Evolutionary conservation across 1,140 invertebrate genomes (phyloP).

Genomic region (Papilio polytes): DNA sequence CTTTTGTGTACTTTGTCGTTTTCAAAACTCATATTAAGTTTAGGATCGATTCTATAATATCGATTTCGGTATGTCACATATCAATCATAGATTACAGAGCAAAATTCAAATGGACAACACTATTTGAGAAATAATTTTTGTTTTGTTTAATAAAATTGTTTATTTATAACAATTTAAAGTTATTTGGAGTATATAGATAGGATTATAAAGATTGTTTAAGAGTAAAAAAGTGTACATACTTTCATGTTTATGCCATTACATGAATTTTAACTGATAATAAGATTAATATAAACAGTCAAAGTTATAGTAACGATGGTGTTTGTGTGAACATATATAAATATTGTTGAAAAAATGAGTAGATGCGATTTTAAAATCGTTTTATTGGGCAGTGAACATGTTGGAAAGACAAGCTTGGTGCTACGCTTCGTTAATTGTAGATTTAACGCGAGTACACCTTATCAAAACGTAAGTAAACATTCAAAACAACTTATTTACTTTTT

Average conservation of each 20-base stretch:
- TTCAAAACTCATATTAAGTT: background rate
- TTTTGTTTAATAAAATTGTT: constrained; percentile 5
- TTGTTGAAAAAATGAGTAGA: constrained; percentile 61
- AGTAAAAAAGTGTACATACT: background rate
- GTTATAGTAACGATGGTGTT: background rate
- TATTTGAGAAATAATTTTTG: background rate
- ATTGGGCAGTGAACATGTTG: constrained; percentile 78
- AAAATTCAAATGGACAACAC: background rate
- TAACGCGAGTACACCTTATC: constrained; percentile 71
- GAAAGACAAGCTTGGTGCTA: constrained; percentile 77
- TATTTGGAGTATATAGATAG: background rate
- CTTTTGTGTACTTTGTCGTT: no score
- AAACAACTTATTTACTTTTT: constrained; percentile 19
- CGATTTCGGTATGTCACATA: background rate
- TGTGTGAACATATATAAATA: constrained; percentile 5
- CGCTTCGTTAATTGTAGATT: constrained; percentile 76
- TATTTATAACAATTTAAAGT: background rate
- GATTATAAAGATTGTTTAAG: background rate
- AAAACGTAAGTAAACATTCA: constrained; percentile 69
- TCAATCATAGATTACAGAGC: background rate
- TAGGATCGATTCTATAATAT: no score
- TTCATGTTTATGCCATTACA: background rate
- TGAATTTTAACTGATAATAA: background rate
- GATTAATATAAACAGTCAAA: background rate
- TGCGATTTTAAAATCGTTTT: constrained; percentile 80